Conservation (phyloP, 2,888 invertebrate genomes). For the Orchesella flavescens region DNA sequence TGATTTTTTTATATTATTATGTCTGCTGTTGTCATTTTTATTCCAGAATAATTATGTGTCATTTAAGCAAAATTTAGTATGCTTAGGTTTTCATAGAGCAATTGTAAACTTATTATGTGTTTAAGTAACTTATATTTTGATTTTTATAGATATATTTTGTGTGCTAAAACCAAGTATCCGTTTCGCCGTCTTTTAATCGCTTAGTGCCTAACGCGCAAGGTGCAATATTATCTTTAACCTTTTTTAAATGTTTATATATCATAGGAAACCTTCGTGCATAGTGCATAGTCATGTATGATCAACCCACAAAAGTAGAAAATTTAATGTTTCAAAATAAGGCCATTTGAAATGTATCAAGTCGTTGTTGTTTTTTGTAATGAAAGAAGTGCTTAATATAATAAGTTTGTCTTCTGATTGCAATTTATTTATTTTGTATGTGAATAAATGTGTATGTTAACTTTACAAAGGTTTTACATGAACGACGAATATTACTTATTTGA, state of each 20-base stretch:
- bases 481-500: no score
- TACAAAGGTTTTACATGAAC: no score
- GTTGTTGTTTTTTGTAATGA: no score
- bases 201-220: slow-evolving; percentile 21
- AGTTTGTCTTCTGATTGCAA: no score
- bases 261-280: no score
- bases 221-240: slow-evolving; percentile 10
- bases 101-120: not conserved
- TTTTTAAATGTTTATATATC: not conserved
- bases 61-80: not conserved
- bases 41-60: not conserved
- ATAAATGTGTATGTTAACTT: no score
- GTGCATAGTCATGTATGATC: no score
- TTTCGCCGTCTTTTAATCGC: not conserved
- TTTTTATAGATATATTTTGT: not conserved
- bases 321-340: no score
- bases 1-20: not conserved
- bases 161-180: not conserved
- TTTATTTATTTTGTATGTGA: no score
- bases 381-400: no score
- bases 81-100: not conserved
- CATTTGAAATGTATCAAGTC: no score
- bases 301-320: no score
- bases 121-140: not conserved
- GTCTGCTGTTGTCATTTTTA: not conserved